Evolutionary conservation across 2,888 invertebrate species (phyloP).

Genomic region (Melanotus villosus): DNA sequence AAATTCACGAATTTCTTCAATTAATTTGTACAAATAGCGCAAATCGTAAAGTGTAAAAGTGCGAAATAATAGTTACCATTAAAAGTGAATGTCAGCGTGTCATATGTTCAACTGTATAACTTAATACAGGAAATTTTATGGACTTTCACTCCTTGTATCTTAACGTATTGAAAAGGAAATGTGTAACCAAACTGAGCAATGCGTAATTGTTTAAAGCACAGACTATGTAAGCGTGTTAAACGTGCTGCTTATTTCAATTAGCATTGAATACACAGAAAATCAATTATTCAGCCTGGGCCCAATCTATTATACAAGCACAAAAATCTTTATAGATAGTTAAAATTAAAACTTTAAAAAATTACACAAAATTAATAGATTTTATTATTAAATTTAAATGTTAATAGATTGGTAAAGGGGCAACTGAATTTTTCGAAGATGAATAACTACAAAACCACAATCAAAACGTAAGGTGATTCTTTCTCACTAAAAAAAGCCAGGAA

Average conservation of each 20-base stretch:
- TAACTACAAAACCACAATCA: too few relatives aligned
- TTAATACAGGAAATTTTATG: conserved; percentile 13
- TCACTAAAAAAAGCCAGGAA: too few relatives aligned
- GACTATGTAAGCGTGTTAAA: not conserved
- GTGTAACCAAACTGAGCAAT: not conserved
- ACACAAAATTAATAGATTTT: too few relatives aligned
- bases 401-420: too few relatives aligned
- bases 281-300: not conserved
- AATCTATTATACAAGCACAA: not conserved
- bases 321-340: too few relatives aligned
- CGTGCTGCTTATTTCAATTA: conserved; percentile 1
- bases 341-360: too few relatives aligned
- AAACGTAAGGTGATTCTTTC: too few relatives aligned
- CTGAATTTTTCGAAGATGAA: too few relatives aligned
- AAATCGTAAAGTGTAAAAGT: conserved; percentile 14
- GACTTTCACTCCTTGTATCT: conserved; percentile 28
- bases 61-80: not conserved
- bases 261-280: conserved; percentile 1
- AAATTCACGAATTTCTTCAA: too few relatives aligned
- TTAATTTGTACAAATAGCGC: too few relatives aligned
- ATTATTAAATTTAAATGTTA: too few relatives aligned
- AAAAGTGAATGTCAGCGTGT: conserved; percentile 15
- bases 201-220: conserved; percentile 20
- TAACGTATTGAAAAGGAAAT: conserved; percentile 27
- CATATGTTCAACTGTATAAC: not conserved